Evolutionary conservation across 2,797 vertebrate genomes (phyloP), one percentile per base, ranked within the genome.

Genomic region (Neoniphon sammara): DNA sequence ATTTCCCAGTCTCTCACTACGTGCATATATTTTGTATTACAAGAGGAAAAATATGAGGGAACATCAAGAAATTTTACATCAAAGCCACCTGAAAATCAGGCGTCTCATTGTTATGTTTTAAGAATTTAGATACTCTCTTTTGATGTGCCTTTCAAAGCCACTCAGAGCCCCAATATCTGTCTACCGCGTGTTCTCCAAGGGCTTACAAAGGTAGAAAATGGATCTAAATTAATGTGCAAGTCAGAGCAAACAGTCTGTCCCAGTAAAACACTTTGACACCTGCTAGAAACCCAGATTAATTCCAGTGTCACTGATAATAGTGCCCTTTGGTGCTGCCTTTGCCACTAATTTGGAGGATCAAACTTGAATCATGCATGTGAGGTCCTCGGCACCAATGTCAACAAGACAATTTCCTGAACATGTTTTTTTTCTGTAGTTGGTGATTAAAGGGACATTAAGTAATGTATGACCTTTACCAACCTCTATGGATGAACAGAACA

Each of bases 61-160:
- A 85, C 79, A 89, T 80, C 67, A 79, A 80, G 78, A 87, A 80
- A 88, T 82, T 76, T 86, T 70, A 92, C 91, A 93, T 93, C 92
- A 94, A 93, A 94, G 91, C 85, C 18, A 46, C 34, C 65, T 50
- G 39, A 60, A 88, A 89, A 89, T 88, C 89, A 77, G 75, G 60
- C 81, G 79, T 77, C 84, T 84, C 74, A 86, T 89, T 91, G 85
- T 90, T 86, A 73, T 85, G 75, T 89, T 91, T 90, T 66, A 86
- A 78, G 73, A 85, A 90, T 91, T 87, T 89, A 80, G 85, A 90
- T 88, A 59, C 66, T 70, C 31, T 82, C 88, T 89, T 91, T 94
- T 94, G 92, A 94, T 93, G 93, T 94, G 66, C 78, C 86, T 91
- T 93, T 94, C 92, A 93, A 91, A 93, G 87, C 78, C 88, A 88